Conservation (phyloP, 1,140 invertebrate species). For the Papilio dardanus region DNA sequence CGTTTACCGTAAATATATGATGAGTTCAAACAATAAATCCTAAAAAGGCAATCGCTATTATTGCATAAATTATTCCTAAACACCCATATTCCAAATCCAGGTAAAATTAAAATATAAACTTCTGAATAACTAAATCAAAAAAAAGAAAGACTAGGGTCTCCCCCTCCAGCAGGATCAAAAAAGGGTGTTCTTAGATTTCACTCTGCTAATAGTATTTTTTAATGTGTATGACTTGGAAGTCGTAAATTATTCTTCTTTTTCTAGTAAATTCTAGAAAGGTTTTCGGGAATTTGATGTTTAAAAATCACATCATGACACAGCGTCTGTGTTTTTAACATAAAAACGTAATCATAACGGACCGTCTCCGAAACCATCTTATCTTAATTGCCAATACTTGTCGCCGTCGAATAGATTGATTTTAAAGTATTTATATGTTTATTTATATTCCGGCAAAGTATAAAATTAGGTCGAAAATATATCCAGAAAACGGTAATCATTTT, state of each 20-base stretch:
- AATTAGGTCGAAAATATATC: background rate
- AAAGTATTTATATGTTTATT: background rate
- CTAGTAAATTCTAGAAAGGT: too few species aligned
- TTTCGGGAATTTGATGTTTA: background rate
- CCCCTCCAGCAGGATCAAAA: conserved; percentile 86
- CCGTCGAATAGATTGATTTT: background rate
- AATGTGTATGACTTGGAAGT: too few species aligned
- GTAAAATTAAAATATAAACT: conserved; percentile 89
- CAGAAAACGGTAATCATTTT: background rate
- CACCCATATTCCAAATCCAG: conserved; percentile 83
- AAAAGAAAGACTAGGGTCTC: conserved; percentile 88
- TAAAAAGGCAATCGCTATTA: conserved; percentile 50
- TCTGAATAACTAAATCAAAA: conserved; percentile 92
- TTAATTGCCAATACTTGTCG: conserved; percentile 7
- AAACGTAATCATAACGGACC: conserved; percentile 19
- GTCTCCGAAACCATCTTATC: background rate
- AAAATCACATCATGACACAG: conserved; percentile 19
- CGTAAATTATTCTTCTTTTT: too few species aligned
- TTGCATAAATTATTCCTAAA: conserved; percentile 54
- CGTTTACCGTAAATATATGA: conserved; percentile 89
- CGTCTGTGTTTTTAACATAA: conserved; percentile 21
- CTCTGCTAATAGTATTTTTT: conserved; percentile 88
- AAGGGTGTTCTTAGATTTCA: conserved; percentile 88
- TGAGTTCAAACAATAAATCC: conserved; percentile 86
- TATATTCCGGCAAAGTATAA: background rate